Percentiles rank a stretch among this genome's conserved stretches.
phyloP scores from a whole-genome alignment of 2,888 invertebrate genomes.

The Ditula angustiorana region DNA sequence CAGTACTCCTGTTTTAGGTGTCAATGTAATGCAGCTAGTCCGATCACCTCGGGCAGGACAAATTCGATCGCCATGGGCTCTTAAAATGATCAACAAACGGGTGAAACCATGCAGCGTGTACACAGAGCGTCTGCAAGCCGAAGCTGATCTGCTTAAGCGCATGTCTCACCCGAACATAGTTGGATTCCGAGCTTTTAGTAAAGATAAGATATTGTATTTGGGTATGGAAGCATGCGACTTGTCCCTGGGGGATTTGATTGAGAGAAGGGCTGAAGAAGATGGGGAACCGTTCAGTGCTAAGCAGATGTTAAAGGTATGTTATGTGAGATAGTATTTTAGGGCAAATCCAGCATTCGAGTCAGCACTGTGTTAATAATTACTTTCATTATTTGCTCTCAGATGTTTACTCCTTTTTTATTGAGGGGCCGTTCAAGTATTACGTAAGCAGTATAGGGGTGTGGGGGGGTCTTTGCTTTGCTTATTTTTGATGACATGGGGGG shows the following conservation, averaged over 20 bases:
- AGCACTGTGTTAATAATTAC: too few species aligned
- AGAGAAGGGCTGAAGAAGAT: slow-evolving; percentile 85
- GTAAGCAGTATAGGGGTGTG: too few species aligned
- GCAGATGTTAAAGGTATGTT: slow-evolving; percentile 85
- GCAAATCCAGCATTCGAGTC: too few species aligned
- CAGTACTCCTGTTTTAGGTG: slow-evolving; percentile 86
- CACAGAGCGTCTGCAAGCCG: slow-evolving; percentile 87
- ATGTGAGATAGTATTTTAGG: background rate
- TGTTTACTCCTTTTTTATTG: too few species aligned
- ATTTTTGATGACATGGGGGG: too few species aligned
- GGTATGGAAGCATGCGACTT: slow-evolving; percentile 92
- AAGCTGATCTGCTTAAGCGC: slow-evolving; percentile 88
- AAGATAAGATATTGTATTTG: slow-evolving; percentile 86
- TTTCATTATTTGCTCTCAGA: too few species aligned
- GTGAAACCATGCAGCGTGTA: slow-evolving; percentile 74
- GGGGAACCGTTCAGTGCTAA: slow-evolving; percentile 86
- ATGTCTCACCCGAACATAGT: slow-evolving; percentile 94
- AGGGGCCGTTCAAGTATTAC: too few species aligned
- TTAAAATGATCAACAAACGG: slow-evolving; percentile 89
- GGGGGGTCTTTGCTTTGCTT: too few species aligned
- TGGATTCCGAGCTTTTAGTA: slow-evolving; percentile 88
- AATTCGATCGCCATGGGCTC: slow-evolving; percentile 93
- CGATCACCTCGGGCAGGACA: slow-evolving; percentile 89
- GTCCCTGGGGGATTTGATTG: slow-evolving; percentile 91
- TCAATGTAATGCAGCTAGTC: slow-evolving; percentile 91